Conservation (phyloP, 2,113 vertebrate genomes). For the Sinocyclocheilus rhinocerous region DNA sequence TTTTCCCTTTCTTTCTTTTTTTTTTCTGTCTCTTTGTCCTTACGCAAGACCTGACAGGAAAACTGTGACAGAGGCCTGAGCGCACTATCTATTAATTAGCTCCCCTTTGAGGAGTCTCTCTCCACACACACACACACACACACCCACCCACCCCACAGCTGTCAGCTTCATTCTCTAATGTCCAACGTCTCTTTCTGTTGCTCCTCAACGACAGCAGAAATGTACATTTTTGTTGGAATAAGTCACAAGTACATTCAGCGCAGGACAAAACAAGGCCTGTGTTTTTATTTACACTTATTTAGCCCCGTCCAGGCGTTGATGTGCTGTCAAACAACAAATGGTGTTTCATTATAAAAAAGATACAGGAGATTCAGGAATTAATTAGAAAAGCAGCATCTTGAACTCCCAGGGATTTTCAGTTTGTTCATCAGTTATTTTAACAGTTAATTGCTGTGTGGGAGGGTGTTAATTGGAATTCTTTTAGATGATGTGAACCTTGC, state of each 20-base stretch:
- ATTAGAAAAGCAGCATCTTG: slow-evolving; percentile 62
- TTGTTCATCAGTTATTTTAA: slow-evolving; percentile 88
- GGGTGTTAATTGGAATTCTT: slow-evolving; percentile 91
- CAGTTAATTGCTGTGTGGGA: slow-evolving; percentile 89
- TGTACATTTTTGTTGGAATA: slow-evolving; percentile 35
- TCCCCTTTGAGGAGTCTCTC: slow-evolving; percentile 52
- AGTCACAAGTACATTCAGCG: slow-evolving; percentile 9
- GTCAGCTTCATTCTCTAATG: slow-evolving; percentile 45
- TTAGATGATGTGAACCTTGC: slow-evolving; percentile 72
- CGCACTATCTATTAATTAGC: slow-evolving; percentile 66
- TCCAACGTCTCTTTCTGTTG: slow-evolving; percentile 22
- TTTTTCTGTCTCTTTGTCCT: neutral
- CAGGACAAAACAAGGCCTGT: slow-evolving; percentile 32
- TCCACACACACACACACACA: neutral
- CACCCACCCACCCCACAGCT: slow-evolving; percentile 10
- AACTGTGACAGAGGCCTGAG: slow-evolving; percentile 55
- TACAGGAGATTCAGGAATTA: slow-evolving; percentile 69
- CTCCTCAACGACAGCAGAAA: neutral
- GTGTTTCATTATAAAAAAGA: slow-evolving; percentile 59
- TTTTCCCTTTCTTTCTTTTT: slow-evolving; percentile 10
- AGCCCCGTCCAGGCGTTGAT: slow-evolving; percentile 16
- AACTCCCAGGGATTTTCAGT: slow-evolving; percentile 75
- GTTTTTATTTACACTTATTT: slow-evolving; percentile 53
- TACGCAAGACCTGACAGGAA: slow-evolving; percentile 50
- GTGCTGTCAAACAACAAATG: slow-evolving; percentile 59